Base-by-base conservation (phyloP, 2,888 invertebrate genomes). In the Temnothorax unifasciatus region DNA sequence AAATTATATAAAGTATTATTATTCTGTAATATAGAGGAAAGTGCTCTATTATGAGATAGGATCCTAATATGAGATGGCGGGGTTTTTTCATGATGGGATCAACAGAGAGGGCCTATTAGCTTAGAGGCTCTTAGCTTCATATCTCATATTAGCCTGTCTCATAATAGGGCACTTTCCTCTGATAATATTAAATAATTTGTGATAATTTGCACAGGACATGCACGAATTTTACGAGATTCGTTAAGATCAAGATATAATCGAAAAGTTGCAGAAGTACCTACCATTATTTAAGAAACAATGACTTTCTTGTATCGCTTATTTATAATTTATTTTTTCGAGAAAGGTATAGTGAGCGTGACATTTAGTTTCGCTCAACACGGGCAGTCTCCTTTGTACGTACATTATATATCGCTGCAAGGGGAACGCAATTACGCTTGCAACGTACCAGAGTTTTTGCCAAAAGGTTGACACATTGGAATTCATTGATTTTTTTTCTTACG, bases 381-480 rank as follows among this genome's bases (percentile, higher is more conserved):
- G 34, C 34, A 34, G 29, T 18, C 68, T 47, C 57, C 29, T 41
- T 69, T 69, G 57, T 47, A 41, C 57, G 68, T 68, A 34, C 44
- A 47, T 79, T 59, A 57, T 79, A 21, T 69, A 68, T 79, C 13
- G 44, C 47, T 59, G 34, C 34, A 69, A 59, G 18, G 34, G 13
- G 44, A 77, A 79, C 54, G 34, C 57, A 79, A 74, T 82, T 82
- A 82, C n/a, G 50, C 50, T 38, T 63, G 63, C 73, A 63, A 52
- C 34, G 13, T 81, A 61, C 38, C 50, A 25, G 74, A 54, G 41
- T 82, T 74, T 57, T 63, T 25, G 38, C 25, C 15, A 29, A 47
- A 21, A 59, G 41, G 59, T 82, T 75, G 87, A 84, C 85, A 75
- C 61, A 71, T 64, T 77, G 74, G 38, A 82, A 61, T 88, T 76